phyloP scores from a whole-genome alignment of 2,888 invertebrate species.

The Lysandra bellargus region DNA sequence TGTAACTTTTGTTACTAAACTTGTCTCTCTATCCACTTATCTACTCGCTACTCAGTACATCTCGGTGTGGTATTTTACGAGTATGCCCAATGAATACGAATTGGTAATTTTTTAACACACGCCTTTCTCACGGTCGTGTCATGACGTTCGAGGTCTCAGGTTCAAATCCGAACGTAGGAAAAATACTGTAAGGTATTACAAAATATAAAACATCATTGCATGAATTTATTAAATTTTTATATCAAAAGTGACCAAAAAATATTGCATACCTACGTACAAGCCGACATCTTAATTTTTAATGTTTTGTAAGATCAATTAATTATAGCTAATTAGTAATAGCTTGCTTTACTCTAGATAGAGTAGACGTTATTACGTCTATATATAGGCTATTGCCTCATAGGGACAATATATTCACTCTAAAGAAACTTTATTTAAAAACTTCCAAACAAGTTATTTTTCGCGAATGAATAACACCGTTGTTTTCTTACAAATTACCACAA shows the following conservation, averaged over 20 bases:
- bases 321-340: too few species aligned
- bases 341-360: too few species aligned
- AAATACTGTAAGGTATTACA: neutral
- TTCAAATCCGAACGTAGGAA: neutral
- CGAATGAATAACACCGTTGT: neutral
- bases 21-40: neutral
- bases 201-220: neutral
- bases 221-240: too few species aligned
- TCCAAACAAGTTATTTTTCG: neutral
- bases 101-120: slow-evolving; percentile 6
- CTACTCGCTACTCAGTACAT: neutral
- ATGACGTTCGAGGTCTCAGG: slow-evolving; percentile 3
- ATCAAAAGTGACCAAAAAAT: too few species aligned
- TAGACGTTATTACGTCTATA: too few species aligned
- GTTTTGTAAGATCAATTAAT: too few species aligned
- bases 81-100: slow-evolving; percentile 6
- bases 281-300: too few species aligned
- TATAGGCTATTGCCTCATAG: too few species aligned
- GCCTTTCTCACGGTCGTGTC: neutral
- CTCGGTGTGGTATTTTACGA: slow-evolving; percentile 17
- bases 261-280: too few species aligned
- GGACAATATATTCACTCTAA: too few species aligned
- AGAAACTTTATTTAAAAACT: neutral
- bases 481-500: too few species aligned
- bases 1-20: neutral